Evolutionary conservation across 2,888 invertebrate genomes (phyloP), one percentile per base, ranked within the genome.

Genomic region (Drosophila paracracens): DNA sequence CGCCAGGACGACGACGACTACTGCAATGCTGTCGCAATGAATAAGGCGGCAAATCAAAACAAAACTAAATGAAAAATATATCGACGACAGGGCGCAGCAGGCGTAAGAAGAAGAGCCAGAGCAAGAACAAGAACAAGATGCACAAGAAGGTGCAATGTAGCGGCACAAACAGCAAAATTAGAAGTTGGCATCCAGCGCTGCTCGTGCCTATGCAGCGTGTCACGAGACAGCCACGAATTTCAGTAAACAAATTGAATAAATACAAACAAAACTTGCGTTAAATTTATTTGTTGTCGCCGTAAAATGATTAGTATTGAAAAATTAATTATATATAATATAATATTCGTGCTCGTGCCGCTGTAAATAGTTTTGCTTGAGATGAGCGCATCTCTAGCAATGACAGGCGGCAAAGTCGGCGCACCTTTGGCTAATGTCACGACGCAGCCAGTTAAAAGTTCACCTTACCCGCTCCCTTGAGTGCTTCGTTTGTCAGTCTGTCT

Each of bases 31-130:
- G 86, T 87, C 90, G 86, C 88, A 86, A 86, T 89, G 90, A 89
- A 88, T 88, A 86, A 89, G 89, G 86, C 90, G 86, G 90, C 88
- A 87, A 89, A 87, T 88, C 90, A 87, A 89, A 87, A 88, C 88
- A 87, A 89, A 87, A 87, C 81, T 81, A 88, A 85, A 85, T 84
- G 84, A 85, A 88, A 88, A 80, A 88, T 89, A 89, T 76, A 85
- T 89, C 70, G 85, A 88, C 88, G 77, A 82, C 85, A 77, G 81
- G 67, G 78, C 68, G 68, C 69, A 71, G 68, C 57, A 52, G 10
- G 61, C 11, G 40, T 25, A 57, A 46, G 77, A 31, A 70, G 31
- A 27, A 27, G 11, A 27, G 13, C 16, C 16, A 18, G 16, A 53
- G 3, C 21, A 51, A 18, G 29, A 53, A 33, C 8, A 21, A 27